Evolutionary conservation across 2,113 vertebrate genomes (phyloP).

Genomic region (Sinocyclocheilus maitianheensis): DNA sequence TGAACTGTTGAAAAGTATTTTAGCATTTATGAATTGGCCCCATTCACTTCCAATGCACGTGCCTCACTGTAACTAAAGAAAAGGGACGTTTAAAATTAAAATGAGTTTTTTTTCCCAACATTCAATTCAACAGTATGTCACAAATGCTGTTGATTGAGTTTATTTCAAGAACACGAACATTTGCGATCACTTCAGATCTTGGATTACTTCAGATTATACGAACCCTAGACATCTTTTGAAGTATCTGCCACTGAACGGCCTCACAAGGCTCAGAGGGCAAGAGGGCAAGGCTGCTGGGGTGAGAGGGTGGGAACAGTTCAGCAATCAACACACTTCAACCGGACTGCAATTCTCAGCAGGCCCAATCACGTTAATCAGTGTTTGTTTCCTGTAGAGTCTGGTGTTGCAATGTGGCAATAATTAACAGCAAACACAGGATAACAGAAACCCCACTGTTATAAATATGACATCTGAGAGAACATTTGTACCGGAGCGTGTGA

Average conservation of each 20-base stretch:
- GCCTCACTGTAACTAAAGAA: not conserved
- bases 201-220: conserved; percentile 20
- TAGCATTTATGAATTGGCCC: not conserved
- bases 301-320: conserved; percentile 56
- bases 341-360: conserved; percentile 55
- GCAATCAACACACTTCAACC: conserved; percentile 49
- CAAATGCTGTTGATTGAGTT: not conserved
- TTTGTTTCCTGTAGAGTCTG: conserved; percentile 66
- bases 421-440: conserved; percentile 69
- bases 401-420: conserved; percentile 68
- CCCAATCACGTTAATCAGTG: conserved; percentile 72
- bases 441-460: conserved; percentile 59
- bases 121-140: not conserved
- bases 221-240: conserved; percentile 46
- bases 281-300: conserved; percentile 44
- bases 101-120: not conserved
- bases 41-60: not conserved
- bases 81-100: not conserved
- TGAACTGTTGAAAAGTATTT: not conserved
- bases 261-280: conserved; percentile 40
- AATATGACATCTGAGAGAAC: conserved; percentile 49
- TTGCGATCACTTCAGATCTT: conserved; percentile 18
- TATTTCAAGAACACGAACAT: not conserved
- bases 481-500: not conserved
- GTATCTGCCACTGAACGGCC: conserved; percentile 43